Base-by-base conservation (phyloP, 2,888 invertebrate species). In the Mythimna impura region DNA sequence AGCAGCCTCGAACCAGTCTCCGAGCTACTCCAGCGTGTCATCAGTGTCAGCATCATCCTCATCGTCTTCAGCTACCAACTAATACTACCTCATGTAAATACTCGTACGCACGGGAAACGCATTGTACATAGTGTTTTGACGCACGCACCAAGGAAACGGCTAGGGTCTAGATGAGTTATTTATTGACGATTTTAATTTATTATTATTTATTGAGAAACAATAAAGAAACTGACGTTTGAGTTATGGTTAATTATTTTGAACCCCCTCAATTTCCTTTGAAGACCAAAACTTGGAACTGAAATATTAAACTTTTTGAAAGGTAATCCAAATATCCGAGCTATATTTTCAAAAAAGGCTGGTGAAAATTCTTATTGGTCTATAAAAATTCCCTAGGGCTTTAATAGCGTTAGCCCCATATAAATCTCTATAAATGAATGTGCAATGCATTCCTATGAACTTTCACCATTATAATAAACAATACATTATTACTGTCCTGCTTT, bases 1-100 rank as follows among this genome's bases (percentile, higher is more conserved):
- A 12, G 96, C 97, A 47, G 95, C 97, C 3, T 96, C 97, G 0
- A 97, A 97, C 76, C 96, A 96, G 62, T 96, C 96, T 6, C 94
- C 94, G 0, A 95, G 95, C 87, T 96, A 96, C 90, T 95, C 96
- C 54, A 94, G 92, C 86, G 95, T 96, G 4, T 95, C 96, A 3
- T 96, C 96, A 4, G 92, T 96, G 71, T 96, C 95, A 89, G 91
- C 8, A 25, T 90, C 94, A 52, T 89, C 93, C 55, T 92, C 94
- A 66, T 89, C 93, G 58, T 89, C 91, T 54, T 90, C 94, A 83
- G 88, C 93, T 84, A 91, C 92, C 85, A 89, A 91, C 82, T 93
- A 88, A 87, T 83, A 73, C 78, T 92, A 93, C 92, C 93, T 93
- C 92, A 87, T 89, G 89, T 91, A 90, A 89, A 89, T 89, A 47